Conservation (phyloP, 2,113 vertebrate species). For the Tragelaphus imberbis region DNA sequence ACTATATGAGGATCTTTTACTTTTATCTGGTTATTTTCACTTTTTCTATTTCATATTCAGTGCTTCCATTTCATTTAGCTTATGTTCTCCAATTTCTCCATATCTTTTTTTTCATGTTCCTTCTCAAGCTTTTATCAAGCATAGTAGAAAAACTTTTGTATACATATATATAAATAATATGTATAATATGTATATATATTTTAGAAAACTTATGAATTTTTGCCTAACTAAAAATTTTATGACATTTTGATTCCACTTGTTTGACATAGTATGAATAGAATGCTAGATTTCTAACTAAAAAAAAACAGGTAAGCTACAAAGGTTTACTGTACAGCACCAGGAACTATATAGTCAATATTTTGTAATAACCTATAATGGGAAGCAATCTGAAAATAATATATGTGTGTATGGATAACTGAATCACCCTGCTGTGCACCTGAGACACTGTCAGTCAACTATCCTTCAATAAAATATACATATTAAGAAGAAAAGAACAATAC, state of each 20-base stretch:
- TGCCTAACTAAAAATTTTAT: not conserved
- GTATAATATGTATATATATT: not conserved
- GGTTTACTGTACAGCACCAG: not conserved
- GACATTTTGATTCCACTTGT: not conserved
- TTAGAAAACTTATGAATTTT: not conserved
- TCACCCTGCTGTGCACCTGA: not conserved
- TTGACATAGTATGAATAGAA: not conserved
- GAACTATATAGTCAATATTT: not conserved
- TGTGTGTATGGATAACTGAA: not conserved
- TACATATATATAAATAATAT: not conserved
- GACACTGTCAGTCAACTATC: not conserved
- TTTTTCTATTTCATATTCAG: not conserved
- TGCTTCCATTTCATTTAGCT: not conserved
- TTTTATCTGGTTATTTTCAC: not conserved
- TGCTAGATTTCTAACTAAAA: not conserved
- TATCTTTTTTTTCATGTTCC: not conserved
- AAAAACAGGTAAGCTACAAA: not conserved
- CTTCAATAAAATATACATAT: not conserved
- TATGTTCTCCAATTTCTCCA: not conserved
- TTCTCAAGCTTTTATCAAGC: not conserved
- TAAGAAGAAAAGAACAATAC: not conserved
- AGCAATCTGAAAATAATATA: not conserved
- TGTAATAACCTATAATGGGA: not conserved
- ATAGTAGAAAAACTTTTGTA: not conserved
- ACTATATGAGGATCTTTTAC: not conserved